These are phyloP conservation scores for Polyommatus icarus DNA, from an alignment of 2,888 invertebrate genomes.

Conservation along the genomic window DNA sequence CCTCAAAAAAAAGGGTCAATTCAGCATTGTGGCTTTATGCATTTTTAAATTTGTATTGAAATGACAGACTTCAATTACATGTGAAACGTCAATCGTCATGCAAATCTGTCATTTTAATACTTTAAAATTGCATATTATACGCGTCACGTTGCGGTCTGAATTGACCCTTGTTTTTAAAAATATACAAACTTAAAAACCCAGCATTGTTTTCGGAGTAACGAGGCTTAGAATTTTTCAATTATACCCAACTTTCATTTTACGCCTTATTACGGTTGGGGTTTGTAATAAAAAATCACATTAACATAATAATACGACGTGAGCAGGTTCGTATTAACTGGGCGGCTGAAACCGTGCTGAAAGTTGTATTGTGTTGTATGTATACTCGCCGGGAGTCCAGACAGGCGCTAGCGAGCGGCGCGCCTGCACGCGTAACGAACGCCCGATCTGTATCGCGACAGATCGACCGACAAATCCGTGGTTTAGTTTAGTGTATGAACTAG, in stretches of 20 bases:
- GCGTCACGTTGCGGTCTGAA: no score
- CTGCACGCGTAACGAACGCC: constrained; percentile 43
- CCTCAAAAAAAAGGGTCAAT: no score
- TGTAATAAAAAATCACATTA: constrained; percentile 34
- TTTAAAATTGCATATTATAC: no score
- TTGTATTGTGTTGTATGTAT: constrained; percentile 32
- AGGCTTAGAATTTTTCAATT: constrained; percentile 32
- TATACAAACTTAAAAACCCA: neutral
- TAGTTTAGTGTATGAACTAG: constrained; percentile 27
- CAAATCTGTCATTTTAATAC: no score
- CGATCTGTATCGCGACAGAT: constrained; percentile 39
- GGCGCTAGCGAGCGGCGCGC: constrained; percentile 48
- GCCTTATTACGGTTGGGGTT: constrained; percentile 33
- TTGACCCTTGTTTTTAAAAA: neutral
- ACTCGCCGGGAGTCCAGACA: constrained; percentile 45
- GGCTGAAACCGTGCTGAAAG: constrained; percentile 35
- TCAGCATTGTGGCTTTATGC: no score
- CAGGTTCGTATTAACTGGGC: constrained; percentile 22
- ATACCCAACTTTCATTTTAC: constrained; percentile 31
- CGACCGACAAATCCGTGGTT: constrained; percentile 34
- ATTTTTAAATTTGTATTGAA: no score
- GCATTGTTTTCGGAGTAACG: neutral
- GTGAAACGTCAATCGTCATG: no score
- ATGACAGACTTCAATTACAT: no score
- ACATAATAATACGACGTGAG: constrained; percentile 34